A percentile compares a stretch with the other conserved stretches of the same genome.
Evolutionary conservation across 2,888 invertebrate species (phyloP).

Genomic region (Macrosiphum euphorbiae): DNA sequence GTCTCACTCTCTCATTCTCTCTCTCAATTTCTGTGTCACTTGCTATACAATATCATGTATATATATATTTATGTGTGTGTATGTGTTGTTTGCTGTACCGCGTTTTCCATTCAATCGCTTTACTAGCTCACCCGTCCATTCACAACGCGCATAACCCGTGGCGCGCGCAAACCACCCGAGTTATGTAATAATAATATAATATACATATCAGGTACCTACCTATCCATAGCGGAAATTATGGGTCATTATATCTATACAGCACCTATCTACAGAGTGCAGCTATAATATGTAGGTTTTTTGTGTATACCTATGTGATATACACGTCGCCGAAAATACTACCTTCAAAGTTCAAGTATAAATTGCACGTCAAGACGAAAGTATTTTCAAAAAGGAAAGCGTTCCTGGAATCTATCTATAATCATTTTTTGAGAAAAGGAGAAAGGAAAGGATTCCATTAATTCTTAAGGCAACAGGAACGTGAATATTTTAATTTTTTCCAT

Average conservation of each 20-base stretch:
- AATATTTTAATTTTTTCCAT: neutral
- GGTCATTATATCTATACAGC: too few relatives aligned
- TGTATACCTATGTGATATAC: neutral
- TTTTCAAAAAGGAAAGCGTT: neutral
- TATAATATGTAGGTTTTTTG: neutral
- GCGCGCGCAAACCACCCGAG: neutral
- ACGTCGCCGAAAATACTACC: neutral
- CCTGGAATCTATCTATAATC: neutral
- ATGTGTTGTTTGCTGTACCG: neutral
- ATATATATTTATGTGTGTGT: neutral
- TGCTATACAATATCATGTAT: too few relatives aligned
- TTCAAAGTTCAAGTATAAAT: neutral
- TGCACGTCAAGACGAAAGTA: neutral
- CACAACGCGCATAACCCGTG: neutral
- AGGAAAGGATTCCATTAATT: neutral
- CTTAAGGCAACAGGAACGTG: neutral
- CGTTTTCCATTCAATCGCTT: slow-evolving; percentile 32
- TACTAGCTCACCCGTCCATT: neutral
- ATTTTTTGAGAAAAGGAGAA: neutral
- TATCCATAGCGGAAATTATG: neutral
- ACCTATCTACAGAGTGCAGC: neutral
- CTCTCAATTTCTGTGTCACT: neutral
- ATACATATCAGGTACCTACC: neutral
- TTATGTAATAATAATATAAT: too few relatives aligned
- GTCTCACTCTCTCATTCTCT: neutral